Base-by-base conservation (phyloP, 2,888 invertebrate species). In the Ophioninae sp. region DNA sequence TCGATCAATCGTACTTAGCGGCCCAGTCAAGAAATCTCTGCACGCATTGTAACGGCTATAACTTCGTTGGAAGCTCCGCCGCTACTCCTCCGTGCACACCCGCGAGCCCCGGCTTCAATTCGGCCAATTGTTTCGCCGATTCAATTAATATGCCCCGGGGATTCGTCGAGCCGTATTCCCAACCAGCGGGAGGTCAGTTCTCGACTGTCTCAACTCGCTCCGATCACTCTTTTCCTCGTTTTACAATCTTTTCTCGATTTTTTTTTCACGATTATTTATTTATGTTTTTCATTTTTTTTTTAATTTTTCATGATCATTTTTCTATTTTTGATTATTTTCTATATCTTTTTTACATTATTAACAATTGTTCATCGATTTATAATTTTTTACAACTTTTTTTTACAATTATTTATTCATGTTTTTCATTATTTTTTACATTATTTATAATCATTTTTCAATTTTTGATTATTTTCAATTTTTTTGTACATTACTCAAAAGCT, bases 161-260 rank as follows among this genome's bases (percentile, higher is more conserved):
- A 63, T 56, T 30, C 37, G 68, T 41, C 41, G 67, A 30, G 63
- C 10, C 72, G 22, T 37, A 13, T 58, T 22, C 2, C 23, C 63
- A 44, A 67, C 51, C 51, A 17, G 68, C 22, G 9, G 83, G 83
- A 73, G 83, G 83, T 64, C 37, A 72, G 71, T 63, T 20, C 41
- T 5, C 39, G 41, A 22, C 20, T 41, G 23, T 39, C 37, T 20
- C 20, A 67, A 8, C 2, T 41, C n/a, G 20, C 51, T 10, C 8
- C 17, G 30, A 23, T 17, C 5, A 69, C n/a, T 9, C 9, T 10
- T 8, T 9, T 7, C 56, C 22, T 69, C 20, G 17, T 22, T 51
- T 64, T 51, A 51, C 51, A 13, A 17, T 51, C 13, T 17, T 64
- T 8, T 20, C 17, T 30, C 7, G 17, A 10, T 23, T 23, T 39